Evolutionary conservation across 2,888 invertebrate genomes (phyloP).

Genomic region (Orthosia gracilis): DNA sequence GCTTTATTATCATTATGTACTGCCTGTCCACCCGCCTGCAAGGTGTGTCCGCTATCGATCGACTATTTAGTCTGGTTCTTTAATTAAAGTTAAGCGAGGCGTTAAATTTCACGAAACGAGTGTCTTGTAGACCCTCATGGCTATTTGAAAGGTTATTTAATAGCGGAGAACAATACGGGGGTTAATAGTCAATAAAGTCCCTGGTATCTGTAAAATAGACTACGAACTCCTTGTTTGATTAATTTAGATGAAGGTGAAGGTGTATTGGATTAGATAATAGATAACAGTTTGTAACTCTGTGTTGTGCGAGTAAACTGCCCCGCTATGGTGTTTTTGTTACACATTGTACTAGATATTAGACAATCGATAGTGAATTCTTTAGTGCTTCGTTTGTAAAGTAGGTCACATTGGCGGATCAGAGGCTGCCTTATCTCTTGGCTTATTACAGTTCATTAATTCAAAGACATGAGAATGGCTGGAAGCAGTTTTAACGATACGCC

Average conservation of each 20-base stretch:
- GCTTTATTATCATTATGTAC: conserved; percentile 79
- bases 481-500: conserved; percentile 78
- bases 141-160: conserved; percentile 61
- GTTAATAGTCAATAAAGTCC: conserved; percentile 59
- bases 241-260: conserved; percentile 52
- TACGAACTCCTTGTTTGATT: conserved; percentile 48
- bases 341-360: neutral
- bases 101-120: conserved; percentile 54
- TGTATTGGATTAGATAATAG: conserved; percentile 40
- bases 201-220: conserved; percentile 32
- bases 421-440: conserved; percentile 67
- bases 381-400: conserved; percentile 19
- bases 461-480: conserved; percentile 74
- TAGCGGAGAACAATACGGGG: conserved; percentile 56
- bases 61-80: conserved; percentile 63
- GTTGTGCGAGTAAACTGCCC: conserved; percentile 9
- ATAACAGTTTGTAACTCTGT: conserved; percentile 22
- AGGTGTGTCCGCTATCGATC: conserved; percentile 82
- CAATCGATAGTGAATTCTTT: neutral
- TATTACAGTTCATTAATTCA: conserved; percentile 83
- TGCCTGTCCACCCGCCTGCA: conserved; percentile 74
- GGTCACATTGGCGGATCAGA: conserved; percentile 36
- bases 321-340: conserved; percentile 26
- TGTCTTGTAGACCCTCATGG: conserved; percentile 44
- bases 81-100: conserved; percentile 62